phyloP scores from a whole-genome alignment of 2,888 invertebrate species.

The Pristionchus fissidentatus region DNA sequence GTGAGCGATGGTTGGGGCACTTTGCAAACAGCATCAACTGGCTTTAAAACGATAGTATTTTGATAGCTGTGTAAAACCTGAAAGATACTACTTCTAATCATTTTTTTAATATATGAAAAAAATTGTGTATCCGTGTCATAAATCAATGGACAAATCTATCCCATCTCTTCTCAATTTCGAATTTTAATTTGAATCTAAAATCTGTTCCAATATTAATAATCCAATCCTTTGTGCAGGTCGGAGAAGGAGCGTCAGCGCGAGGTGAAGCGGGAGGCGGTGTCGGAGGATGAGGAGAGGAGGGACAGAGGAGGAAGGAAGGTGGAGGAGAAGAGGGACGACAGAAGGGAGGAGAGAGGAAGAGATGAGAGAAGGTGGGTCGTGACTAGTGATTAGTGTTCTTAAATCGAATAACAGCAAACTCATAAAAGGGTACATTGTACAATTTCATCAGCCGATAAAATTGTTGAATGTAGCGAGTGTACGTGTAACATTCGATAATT shows the following conservation, averaged over 20 bases:
- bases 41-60: no score
- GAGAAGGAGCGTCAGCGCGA: conserved; percentile 24
- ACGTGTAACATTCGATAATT: no score
- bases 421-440: no score
- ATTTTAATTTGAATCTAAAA: neutral
- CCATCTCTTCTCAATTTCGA: no score
- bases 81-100: no score
- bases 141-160: no score
- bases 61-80: no score
- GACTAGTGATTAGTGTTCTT: neutral
- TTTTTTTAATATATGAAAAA: neutral
- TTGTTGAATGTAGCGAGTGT: no score
- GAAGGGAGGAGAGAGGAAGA: neutral
- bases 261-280: conserved; percentile 34
- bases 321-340: neutral
- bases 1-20: no score
- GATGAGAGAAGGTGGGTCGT: conserved; percentile 4
- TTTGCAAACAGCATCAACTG: no score
- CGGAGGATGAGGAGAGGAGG: neutral
- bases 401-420: neutral
- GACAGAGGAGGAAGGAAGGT: neutral
- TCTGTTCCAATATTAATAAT: neutral
- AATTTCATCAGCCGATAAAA: no score
- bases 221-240: neutral
- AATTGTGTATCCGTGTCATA: no score